These are phyloP conservation scores for Lepisosteus oculatus DNA, from an alignment of 2,113 vertebrate species.

Conservation along the genomic window DNA sequence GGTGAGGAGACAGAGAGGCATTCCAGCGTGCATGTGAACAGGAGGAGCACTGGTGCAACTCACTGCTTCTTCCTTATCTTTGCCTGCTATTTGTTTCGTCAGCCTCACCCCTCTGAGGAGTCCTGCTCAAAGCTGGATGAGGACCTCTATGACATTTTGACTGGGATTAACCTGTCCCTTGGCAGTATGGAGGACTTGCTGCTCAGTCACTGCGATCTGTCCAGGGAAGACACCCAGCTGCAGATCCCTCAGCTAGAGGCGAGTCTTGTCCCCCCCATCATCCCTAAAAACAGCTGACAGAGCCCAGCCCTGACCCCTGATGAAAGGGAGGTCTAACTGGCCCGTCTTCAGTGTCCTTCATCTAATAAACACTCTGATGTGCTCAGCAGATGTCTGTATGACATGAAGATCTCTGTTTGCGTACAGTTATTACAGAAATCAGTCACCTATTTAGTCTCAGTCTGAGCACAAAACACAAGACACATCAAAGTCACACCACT, in stretches of 20 bases:
- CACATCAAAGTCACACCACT: too few relatives aligned
- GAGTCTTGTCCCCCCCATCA: background rate
- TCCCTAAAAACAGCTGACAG: too few relatives aligned
- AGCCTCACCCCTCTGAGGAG: slow-evolving; percentile 55
- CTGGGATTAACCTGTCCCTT: slow-evolving; percentile 64
- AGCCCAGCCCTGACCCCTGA: too few relatives aligned
- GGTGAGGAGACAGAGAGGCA: slow-evolving; percentile 46
- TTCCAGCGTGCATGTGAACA: background rate
- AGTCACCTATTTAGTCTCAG: too few relatives aligned
- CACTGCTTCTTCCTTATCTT: background rate
- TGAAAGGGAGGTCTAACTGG: too few relatives aligned
- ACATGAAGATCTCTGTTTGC: too few relatives aligned
- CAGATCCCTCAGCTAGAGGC: slow-evolving; percentile 72
- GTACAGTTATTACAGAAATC: too few relatives aligned
- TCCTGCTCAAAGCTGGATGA: slow-evolving; percentile 58
- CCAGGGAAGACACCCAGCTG: slow-evolving; percentile 43
- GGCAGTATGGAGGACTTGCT: slow-evolving; percentile 65
- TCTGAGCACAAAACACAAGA: too few relatives aligned
- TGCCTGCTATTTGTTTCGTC: slow-evolving; percentile 24
- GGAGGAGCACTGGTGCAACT: too few relatives aligned
- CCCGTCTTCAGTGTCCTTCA: too few relatives aligned
- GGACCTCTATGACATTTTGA: slow-evolving; percentile 72
- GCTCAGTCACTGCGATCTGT: slow-evolving; percentile 37
- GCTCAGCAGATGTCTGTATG: too few relatives aligned
- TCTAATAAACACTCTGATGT: too few relatives aligned